Evolutionary conservation across 2,797 vertebrate species (phyloP).

Genomic region (Lutjanus argentimaculatus): DNA sequence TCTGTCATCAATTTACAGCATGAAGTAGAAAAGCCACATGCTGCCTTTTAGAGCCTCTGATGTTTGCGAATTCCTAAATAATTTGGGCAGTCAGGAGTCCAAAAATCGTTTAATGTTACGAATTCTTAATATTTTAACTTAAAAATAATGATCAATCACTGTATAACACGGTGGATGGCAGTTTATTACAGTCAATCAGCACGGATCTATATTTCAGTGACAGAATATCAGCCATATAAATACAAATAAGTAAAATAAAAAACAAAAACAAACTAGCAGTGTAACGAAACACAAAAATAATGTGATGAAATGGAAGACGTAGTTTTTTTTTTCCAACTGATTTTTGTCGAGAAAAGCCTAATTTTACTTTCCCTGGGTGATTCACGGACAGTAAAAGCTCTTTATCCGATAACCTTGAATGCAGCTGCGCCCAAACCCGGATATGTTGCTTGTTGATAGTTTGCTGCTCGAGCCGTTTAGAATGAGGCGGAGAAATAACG

Average conservation of each 20-base stretch:
- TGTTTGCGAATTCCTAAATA: too few relatives aligned
- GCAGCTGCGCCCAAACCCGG: constrained; percentile 49
- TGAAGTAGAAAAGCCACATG: constrained; percentile 24
- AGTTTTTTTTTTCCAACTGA: too few relatives aligned
- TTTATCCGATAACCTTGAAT: neutral
- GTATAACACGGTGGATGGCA: accelerated
- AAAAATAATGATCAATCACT: accelerated
- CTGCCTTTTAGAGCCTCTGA: constrained; percentile 7
- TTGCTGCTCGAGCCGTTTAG: accelerated
- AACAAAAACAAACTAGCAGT: accelerated
- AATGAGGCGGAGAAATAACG: neutral
- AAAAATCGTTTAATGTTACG: accelerated
- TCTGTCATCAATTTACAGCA: neutral
- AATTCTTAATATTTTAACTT: neutral
- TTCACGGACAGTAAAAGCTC: accelerated
- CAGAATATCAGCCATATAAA: neutral
- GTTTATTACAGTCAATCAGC: neutral
- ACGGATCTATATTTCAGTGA: neutral
- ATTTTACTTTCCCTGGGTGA: accelerated
- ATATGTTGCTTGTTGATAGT: constrained; percentile 52
- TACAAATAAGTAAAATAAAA: neutral
- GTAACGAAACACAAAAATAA: neutral
- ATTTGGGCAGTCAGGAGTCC: accelerated
- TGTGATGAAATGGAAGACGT: neutral
- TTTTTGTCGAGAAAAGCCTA: accelerated